Evolutionary conservation across 2,113 vertebrate genomes (phyloP), one percentile per base, ranked within the genome.

Genomic region (Capreolus pygargus): DNA sequence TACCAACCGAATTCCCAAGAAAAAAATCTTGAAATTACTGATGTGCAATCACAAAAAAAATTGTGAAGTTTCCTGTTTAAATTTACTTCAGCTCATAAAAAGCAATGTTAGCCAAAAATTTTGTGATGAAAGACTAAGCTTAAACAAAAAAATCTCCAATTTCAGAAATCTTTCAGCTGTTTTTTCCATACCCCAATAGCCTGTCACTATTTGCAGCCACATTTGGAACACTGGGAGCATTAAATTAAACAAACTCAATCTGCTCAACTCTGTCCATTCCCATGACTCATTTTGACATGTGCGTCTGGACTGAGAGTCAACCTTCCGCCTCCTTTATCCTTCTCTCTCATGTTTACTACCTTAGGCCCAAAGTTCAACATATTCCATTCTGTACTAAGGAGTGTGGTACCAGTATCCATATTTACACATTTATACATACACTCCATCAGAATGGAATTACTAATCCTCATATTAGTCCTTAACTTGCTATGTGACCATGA

Each of bases 31-130:
- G 52, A 95, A 91, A 27, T 90, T 94, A 58, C 83, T 97, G 28
- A 27, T 97, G 36, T 85, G 96, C 91, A 94, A 96, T 95, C 95
- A 86, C 91, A 96, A 95, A 86, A 76, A 97, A 96, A 97, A 97
- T 57, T 94, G 91, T 43, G 28, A 93, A 54, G 47, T 74, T 96
- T 87, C 86, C 96, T 81, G 1, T 94, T 98, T 97, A 95, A 91
- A 95, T 97, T 94, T 97, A 88, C 33, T 95, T 98, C 88, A 92
- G 36, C 57, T 89, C 28, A 86, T 54, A 81, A 82, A 88, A 27
- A 98, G 78, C 97, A 89, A 79, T 95, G 88, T 85, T 97, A 94
- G 47, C 21, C 86, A 90, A 94, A 93, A 58, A 86, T 84, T 30
- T 93, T 89, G 8, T 94, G 94, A 95, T 94, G 54, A 95, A 96